These are phyloP conservation scores for Aromia moschata DNA, from an alignment of 2,888 invertebrate species.

Conservation along the genomic window DNA sequence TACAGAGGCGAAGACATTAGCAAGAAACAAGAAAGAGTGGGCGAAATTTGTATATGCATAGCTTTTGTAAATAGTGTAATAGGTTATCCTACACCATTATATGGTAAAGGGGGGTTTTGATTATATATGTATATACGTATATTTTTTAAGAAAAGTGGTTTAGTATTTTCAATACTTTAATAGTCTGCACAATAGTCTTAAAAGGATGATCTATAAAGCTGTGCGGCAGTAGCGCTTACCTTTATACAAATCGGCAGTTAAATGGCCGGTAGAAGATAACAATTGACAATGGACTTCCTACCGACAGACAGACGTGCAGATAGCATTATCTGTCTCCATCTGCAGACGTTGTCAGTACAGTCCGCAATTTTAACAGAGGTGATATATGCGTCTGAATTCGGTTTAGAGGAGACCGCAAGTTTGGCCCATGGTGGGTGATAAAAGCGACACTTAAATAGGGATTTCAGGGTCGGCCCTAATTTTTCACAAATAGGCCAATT, in stretches of 20 bases:
- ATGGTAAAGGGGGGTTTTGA: no score
- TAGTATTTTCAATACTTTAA: no score
- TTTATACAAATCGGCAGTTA: slow-evolving; percentile 13
- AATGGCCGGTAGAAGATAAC: slow-evolving; percentile 44
- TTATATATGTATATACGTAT: no score
- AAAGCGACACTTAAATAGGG: slow-evolving; percentile 32
- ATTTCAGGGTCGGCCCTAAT: slow-evolving; percentile 7
- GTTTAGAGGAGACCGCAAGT: slow-evolving; percentile 45
- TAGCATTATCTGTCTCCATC: slow-evolving; percentile 53
- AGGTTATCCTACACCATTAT: no score
- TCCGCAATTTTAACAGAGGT: slow-evolving; percentile 39
- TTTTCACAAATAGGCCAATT: slow-evolving; percentile 32
- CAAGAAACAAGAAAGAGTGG: no score
- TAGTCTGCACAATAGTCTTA: slow-evolving; percentile 10
- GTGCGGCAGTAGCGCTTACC: slow-evolving; percentile 17
- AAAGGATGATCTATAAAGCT: background rate
- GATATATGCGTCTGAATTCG: slow-evolving; percentile 46
- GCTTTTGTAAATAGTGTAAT: no score
- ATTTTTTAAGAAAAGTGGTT: no score
- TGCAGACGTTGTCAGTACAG: slow-evolving; percentile 42
- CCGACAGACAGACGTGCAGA: slow-evolving; percentile 47
- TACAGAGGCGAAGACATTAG: no score
- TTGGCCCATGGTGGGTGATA: slow-evolving; percentile 41
- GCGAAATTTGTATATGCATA: no score
- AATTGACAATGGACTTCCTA: slow-evolving; percentile 47